Evolutionary conservation across 2,113 vertebrate species (phyloP).

Genomic region (Patagioenas fasciata): DNA sequence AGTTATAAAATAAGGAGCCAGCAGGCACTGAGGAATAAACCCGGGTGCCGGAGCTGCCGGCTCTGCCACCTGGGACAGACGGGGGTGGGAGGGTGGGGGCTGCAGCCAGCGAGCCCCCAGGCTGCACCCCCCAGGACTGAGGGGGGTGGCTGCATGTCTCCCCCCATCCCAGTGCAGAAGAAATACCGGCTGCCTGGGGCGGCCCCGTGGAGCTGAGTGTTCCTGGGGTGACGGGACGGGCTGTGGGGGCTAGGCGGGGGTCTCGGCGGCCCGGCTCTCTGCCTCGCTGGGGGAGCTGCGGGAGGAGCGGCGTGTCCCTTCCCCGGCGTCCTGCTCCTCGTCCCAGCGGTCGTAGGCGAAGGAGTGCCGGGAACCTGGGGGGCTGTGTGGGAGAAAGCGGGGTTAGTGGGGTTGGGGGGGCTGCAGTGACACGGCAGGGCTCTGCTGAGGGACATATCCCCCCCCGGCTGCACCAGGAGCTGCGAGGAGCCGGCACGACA

Average conservation of each 20-base stretch:
- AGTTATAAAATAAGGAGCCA: slow-evolving; percentile 72
- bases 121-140: neutral
- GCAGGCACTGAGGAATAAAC: slow-evolving; percentile 73
- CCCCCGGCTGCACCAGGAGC: neutral
- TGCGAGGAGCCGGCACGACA: neutral
- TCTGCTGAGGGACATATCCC: neutral
- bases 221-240: neutral
- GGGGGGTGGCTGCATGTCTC: neutral
- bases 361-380: slow-evolving; percentile 79
- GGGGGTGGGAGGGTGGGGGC: neutral
- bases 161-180: neutral
- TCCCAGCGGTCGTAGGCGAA: slow-evolving; percentile 83
- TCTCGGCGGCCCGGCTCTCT: slow-evolving; percentile 78
- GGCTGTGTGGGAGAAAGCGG: slow-evolving; percentile 73
- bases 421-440: neutral
- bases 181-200: neutral
- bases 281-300: slow-evolving; percentile 78
- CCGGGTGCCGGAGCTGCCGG: slow-evolving; percentile 1
- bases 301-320: slow-evolving; percentile 71
- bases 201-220: neutral
- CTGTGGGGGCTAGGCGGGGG: slow-evolving; percentile 48
- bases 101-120: slow-evolving; percentile 27
- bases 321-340: slow-evolving; percentile 80
- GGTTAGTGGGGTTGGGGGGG: neutral
- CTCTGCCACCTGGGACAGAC: neutral